Evolutionary conservation across 2,888 invertebrate genomes (phyloP), one percentile per base, ranked within the genome.

Genomic region (Erebia aethiops): DNA sequence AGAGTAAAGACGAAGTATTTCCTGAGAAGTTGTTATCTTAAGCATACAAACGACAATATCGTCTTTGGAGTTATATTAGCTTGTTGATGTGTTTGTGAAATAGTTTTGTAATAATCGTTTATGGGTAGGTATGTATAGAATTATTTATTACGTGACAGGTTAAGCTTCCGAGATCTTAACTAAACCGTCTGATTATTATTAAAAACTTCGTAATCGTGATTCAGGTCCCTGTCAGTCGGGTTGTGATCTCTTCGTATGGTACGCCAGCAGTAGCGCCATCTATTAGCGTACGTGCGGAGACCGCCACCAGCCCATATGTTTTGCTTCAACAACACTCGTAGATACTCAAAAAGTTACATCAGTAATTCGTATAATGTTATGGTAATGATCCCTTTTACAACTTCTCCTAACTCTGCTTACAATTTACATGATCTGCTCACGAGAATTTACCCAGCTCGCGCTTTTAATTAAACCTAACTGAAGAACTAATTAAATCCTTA

Each of bases 401-500:
- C 52, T 70, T 66, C 21, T 16, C 54, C 54, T 5, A 66, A 70
- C 52, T 66, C 60, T 61, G 66, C 70, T 66, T 61, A 66, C 7
- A 52, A 49, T 13, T 49, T 35, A 35, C 70, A 70, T 66, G 70
- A 70, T 70, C 65, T 54, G 26, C 60, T 41, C 46, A 35, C 43
- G 54, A 56, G 66, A 64, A 51, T 64, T 18, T 16, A 64, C 18
- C 58, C 51, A 63, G 56, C 58, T 70, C 66, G 60, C 60, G 65
- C 65, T 51, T 67, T 71, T 71, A 67, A 71, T 71, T 71, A 71
- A 67, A 67, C 62, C 56, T 71, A 71, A 71, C 57, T 67, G 61
- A 62, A 62, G 54, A 66, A 57, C 57, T 71, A 62, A 62, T 71
- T 71, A 57, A 71, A 67, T 62, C 63, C 62, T 71, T 63, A 63